These are phyloP conservation scores for Monarcha castaneiventris DNA, from an alignment of 2,113 vertebrate genomes.

Conservation along the genomic window DNA sequence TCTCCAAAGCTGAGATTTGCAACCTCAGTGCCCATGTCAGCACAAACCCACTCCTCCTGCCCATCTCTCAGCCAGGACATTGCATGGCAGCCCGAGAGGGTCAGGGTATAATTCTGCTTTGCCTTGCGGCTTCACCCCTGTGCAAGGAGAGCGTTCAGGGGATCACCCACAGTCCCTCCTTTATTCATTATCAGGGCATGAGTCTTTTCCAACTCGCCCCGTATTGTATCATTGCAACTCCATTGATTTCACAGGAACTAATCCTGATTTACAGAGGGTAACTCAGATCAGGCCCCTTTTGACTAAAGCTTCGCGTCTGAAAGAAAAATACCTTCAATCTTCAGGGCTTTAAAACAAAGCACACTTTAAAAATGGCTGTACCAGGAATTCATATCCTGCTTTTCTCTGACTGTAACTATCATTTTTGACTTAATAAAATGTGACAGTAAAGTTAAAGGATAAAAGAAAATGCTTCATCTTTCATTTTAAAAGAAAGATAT, in stretches of 20 bases:
- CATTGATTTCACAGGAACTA: conserved; percentile 51
- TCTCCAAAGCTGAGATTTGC: not conserved
- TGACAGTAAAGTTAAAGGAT: conserved; percentile 62
- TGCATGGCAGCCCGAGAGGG: rapidly evolving
- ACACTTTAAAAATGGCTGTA: conserved; percentile 57
- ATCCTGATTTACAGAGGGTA: conserved; percentile 63
- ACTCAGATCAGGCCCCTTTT: conserved; percentile 55
- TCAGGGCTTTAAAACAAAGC: conserved; percentile 61
- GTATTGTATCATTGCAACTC: conserved; percentile 21
- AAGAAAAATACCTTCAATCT: conserved; percentile 65
- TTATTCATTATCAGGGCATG: not conserved
- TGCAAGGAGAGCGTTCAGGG: not conserved
- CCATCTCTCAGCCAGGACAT: not conserved
- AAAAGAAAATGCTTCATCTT: conserved; percentile 59
- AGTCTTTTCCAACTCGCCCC: not conserved
- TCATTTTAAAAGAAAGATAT: conserved; percentile 48
- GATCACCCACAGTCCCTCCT: not conserved
- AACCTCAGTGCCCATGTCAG: rapidly evolving
- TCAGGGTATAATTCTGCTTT: not conserved
- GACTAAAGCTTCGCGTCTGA: conserved; percentile 51
- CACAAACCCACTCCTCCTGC: not conserved
- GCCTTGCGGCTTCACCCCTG: not conserved
- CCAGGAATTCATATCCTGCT: conserved; percentile 58
- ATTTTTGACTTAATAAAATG: conserved; percentile 58
- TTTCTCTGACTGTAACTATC: conserved; percentile 51